Evolutionary conservation across 2,888 invertebrate genomes (phyloP).

Genomic region (Sinopyrophorus schimmeli): DNA sequence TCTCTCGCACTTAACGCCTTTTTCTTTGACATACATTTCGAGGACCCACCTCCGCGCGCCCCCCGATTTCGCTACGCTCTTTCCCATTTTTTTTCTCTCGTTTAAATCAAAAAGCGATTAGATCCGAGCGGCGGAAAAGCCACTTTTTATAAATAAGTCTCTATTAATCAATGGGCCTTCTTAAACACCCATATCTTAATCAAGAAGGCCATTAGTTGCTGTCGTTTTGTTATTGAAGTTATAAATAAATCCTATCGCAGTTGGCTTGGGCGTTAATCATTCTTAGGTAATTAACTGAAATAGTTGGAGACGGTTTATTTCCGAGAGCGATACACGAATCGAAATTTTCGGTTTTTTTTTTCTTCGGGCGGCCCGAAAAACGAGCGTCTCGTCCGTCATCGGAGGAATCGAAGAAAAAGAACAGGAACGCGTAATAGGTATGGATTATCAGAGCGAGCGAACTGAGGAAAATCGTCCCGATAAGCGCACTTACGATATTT

Average conservation of each 20-base stretch:
- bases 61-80: too few species aligned
- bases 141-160: conserved; percentile 39
- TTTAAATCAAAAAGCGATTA: too few species aligned
- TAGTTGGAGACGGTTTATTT: conserved; percentile 18
- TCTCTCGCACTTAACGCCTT: conserved; percentile 11
- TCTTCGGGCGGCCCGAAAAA: conserved; percentile 10
- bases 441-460: conserved; percentile 52
- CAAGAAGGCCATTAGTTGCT: conserved; percentile 36
- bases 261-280: conserved; percentile 38
- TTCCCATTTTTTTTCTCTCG: too few species aligned
- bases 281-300: conserved; percentile 38
- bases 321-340: conserved; percentile 20
- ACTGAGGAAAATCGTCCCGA: conserved; percentile 42
- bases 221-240: conserved; percentile 41
- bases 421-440: conserved; percentile 54
- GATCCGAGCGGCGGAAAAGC: too few species aligned
- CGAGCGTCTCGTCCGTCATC: conserved; percentile 50
- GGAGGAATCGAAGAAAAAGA: conserved; percentile 50
- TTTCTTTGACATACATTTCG: conserved; percentile 27
- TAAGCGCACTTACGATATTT: conserved; percentile 31
- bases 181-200: conserved; percentile 37
- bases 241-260: conserved; percentile 36
- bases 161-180: conserved; percentile 39
- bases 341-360: conserved; percentile 14
- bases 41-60: too few species aligned